These are phyloP conservation scores for Borostomias antarcticus DNA, from an alignment of 2,797 vertebrate genomes.

Conservation along the genomic window DNA sequence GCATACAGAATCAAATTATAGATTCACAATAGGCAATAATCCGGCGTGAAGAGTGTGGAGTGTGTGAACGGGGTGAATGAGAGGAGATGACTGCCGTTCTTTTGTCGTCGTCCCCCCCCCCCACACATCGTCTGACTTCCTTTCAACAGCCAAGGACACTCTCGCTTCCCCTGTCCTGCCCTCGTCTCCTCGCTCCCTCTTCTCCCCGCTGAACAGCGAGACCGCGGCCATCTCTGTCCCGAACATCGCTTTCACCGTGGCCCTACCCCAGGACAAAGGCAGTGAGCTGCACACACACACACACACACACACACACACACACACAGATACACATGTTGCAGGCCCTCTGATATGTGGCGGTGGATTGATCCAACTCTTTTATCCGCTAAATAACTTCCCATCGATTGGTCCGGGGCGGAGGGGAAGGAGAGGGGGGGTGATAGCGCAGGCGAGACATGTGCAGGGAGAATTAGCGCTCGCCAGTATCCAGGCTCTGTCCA, in stretches of 20 bases:
- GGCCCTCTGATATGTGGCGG: slow-evolving; percentile 68
- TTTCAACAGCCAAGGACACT: neutral
- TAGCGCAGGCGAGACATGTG: too few species aligned
- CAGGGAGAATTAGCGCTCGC: slow-evolving; percentile 66
- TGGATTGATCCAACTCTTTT: slow-evolving; percentile 77
- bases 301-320: neutral
- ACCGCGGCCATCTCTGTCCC: neutral
- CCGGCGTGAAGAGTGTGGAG: slow-evolving; percentile 13
- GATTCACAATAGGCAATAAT: slow-evolving; percentile 56
- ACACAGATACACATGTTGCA: slow-evolving; percentile 52
- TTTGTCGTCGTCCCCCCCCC: neutral
- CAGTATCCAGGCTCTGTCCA: slow-evolving; percentile 67
- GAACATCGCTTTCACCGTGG: neutral
- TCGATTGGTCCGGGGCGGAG: slow-evolving; percentile 66
- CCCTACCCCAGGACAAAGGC: neutral
- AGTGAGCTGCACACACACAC: neutral
- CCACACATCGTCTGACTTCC: neutral
- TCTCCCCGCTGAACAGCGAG: neutral
- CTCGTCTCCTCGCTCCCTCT: too few species aligned
- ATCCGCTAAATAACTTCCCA: slow-evolving; percentile 81
- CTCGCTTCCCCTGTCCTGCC: too few species aligned
- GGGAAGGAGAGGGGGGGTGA: slow-evolving; percentile 1
- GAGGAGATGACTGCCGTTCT: slow-evolving; percentile 29
- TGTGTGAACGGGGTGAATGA: slow-evolving; percentile 42
- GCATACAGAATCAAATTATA: slow-evolving; percentile 57